These are phyloP conservation scores for Hepsetus odoe DNA, from an alignment of 2,113 vertebrate genomes.

Conservation along the genomic window DNA sequence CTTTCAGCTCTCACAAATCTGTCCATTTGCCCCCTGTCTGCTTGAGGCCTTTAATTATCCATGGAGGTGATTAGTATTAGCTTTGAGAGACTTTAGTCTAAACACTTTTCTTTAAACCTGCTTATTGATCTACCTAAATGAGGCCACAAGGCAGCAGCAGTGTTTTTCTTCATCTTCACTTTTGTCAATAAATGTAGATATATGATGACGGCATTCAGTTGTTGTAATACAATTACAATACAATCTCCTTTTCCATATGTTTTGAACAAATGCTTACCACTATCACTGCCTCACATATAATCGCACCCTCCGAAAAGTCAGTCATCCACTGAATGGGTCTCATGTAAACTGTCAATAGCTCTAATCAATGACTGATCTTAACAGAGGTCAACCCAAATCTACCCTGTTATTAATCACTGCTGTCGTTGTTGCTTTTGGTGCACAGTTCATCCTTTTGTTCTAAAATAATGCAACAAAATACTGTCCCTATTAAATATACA, in stretches of 20 bases:
- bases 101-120: constrained; percentile 30
- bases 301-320: neutral
- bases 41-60: constrained; percentile 33
- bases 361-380: constrained; percentile 9
- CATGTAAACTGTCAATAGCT: neutral
- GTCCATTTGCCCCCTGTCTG: constrained; percentile 10
- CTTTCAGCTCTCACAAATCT: constrained; percentile 13
- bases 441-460: neutral
- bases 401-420: neutral
- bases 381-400: neutral
- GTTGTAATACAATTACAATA: constrained; percentile 35
- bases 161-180: constrained; percentile 34
- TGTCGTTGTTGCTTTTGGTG: too few species aligned
- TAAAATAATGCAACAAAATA: neutral
- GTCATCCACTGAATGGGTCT: neutral
- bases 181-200: constrained; percentile 42
- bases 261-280: neutral
- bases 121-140: constrained; percentile 35
- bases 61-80: constrained; percentile 29
- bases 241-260: constrained; percentile 23
- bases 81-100: constrained; percentile 33
- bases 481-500: too few species aligned
- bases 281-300: neutral
- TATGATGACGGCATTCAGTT: constrained; percentile 39
- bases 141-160: constrained; percentile 7